These are phyloP conservation scores for Melanerpes aurifrons DNA, from an alignment of 2,113 vertebrate species.

Conservation along the genomic window DNA sequence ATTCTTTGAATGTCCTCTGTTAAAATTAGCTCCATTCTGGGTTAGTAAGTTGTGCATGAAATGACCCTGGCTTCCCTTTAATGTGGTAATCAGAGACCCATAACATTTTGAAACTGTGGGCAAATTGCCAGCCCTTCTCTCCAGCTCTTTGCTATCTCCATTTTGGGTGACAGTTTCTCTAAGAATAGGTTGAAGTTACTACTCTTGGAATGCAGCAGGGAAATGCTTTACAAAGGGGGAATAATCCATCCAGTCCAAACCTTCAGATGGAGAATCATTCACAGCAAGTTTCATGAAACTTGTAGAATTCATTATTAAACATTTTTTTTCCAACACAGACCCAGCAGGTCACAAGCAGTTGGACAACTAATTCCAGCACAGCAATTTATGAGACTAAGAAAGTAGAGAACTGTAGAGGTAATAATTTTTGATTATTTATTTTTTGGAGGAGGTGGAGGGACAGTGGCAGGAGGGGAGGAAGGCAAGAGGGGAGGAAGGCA, in stretches of 20 bases:
- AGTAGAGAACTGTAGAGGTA: neutral
- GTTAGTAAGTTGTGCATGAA: neutral
- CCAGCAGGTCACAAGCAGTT: neutral
- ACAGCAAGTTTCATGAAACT: conserved; percentile 7
- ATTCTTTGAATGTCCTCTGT: neutral
- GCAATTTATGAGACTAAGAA: neutral
- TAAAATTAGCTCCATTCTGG: neutral
- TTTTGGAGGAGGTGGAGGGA: accelerated
- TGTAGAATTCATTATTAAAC: neutral
- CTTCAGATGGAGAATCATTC: conserved; percentile 26
- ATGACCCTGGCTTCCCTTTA: neutral
- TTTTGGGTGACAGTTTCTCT: conserved; percentile 4
- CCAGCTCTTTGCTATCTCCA: neutral
- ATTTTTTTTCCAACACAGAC: neutral
- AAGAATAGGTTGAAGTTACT: neutral
- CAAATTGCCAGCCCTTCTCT: neutral
- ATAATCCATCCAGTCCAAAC: neutral
- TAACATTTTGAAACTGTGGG: neutral
- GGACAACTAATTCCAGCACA: neutral
- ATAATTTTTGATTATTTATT: too few species aligned
- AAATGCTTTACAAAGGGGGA: conserved; percentile 27
- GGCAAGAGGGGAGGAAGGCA: neutral
- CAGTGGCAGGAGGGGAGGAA: neutral
- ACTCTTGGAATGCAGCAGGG: neutral
- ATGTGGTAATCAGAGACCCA: neutral